phyloP scores from a whole-genome alignment of 1,140 invertebrate species.

The Lasioglossum albipes region DNA sequence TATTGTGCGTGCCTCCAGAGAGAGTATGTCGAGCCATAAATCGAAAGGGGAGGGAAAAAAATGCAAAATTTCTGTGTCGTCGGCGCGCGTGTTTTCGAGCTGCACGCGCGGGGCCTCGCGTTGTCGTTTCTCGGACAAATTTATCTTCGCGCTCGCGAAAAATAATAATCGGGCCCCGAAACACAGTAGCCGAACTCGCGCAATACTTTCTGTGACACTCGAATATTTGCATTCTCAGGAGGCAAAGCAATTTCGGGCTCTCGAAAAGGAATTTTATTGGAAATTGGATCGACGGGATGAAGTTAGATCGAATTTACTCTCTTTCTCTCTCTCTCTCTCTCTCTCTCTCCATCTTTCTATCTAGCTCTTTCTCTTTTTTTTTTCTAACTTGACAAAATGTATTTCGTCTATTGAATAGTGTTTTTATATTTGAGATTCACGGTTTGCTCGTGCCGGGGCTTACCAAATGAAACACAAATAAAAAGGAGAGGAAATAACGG shows the following conservation, averaged over 20 bases:
- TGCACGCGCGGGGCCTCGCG: too few species aligned
- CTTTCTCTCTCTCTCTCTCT: neutral
- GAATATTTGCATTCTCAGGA: neutral
- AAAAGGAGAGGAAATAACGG: neutral
- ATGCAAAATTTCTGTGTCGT: too few species aligned
- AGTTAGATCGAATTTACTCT: neutral
- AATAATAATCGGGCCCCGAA: too few species aligned
- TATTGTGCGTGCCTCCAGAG: too few species aligned
- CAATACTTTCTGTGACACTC: too few species aligned
- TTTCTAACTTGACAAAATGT: neutral
- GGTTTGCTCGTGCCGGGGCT: neutral
- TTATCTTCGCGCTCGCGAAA: too few species aligned
- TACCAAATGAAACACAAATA: neutral
- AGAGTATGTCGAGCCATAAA: too few species aligned
- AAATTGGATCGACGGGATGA: neutral
- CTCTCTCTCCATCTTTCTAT: neutral
- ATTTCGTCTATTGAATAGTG: neutral
- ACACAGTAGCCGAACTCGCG: too few species aligned
- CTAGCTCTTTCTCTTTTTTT: neutral
- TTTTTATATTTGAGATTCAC: neutral
- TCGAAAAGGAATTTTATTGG: slow-evolving; percentile 8
- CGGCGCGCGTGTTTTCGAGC: too few species aligned
- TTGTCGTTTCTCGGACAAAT: too few species aligned
- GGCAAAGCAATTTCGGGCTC: neutral
- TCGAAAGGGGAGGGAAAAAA: too few species aligned